phyloP scores from a whole-genome alignment of 2,113 vertebrate species.

The Aphelocoma coerulescens region DNA sequence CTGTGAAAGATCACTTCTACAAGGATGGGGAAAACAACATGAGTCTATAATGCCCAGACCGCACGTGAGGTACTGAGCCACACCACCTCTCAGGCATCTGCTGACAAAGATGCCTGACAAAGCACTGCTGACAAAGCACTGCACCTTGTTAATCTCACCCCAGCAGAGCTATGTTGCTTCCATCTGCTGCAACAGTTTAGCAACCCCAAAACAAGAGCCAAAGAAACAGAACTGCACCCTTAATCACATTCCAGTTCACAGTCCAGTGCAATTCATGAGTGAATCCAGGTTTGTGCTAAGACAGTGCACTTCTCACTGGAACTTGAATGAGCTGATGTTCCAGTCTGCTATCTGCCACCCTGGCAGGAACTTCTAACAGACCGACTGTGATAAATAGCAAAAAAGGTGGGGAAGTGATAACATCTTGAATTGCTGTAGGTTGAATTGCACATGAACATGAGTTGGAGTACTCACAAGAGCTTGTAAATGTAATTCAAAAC shows the following conservation, averaged over 20 bases:
- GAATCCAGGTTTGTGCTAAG: background rate
- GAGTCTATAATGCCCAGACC: background rate
- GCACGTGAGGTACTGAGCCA: background rate
- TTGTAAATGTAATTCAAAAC: conserved; percentile 2
- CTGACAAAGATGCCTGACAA: too few relatives aligned
- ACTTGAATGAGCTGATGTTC: background rate
- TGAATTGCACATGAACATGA: background rate
- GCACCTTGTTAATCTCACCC: background rate
- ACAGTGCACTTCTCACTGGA: background rate
- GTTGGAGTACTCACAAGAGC: background rate
- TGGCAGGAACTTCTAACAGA: background rate
- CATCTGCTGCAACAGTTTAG: background rate
- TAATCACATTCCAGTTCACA: background rate
- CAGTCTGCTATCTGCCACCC: background rate
- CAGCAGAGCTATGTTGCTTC: background rate
- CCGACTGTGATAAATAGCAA: background rate
- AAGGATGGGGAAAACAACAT: background rate
- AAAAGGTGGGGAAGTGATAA: background rate
- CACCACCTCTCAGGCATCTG: background rate
- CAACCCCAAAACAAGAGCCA: background rate
- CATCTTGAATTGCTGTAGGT: background rate
- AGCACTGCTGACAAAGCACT: background rate
- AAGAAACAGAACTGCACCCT: background rate
- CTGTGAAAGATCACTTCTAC: background rate
- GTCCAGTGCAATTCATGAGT: background rate